Base-by-base conservation (phyloP, 2,797 vertebrate species). In the Galago senegalensis region DNA sequence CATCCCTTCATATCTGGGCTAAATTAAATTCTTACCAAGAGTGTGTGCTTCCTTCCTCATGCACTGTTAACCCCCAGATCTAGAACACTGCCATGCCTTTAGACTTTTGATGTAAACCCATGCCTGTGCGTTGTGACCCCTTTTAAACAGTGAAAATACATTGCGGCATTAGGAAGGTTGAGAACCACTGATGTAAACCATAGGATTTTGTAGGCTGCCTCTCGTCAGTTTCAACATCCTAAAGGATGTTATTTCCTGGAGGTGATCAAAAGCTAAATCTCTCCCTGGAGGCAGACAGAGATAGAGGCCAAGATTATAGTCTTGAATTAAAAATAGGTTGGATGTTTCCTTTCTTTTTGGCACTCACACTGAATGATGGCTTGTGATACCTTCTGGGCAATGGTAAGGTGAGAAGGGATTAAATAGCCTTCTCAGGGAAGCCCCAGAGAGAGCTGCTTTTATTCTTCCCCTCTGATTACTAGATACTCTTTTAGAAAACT, bases 241-340 rank as follows among this genome's bases (percentile, higher is more conserved):
- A 77, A 83, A 94, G 87, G 88, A 89, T 95, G 70, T 75, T 93
- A 34, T 93, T 94, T 96, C 80, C 95, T 91, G 73, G 76, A 81
- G 61, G 83, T 95, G 80, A 94, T 97, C 93, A 97, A 94, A 97
- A 97, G 67, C 83, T 85, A 91, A 96, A 84, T 94, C 70, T 95
- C 34, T 91, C 76, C 93, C 75, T 87, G 72, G 87, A 89, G 93
- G 83, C 46, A 80, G 60, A 63, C 17, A 86, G 46, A 92, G 27
- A 91, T 12, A 69, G 77, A 90, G 61, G 65, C 81, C 46, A 76
- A 76, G 89, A 75, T 12, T 83, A 34, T 63, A 63, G 53, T 94
- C 49, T 87, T 91, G 94, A 91, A 46, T 87, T 75, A 87, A 87
- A 96, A 87, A 89, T 25, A 72, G 79, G 77, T 5, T 91, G 69